Evolutionary conservation across 2,888 invertebrate genomes (phyloP), one percentile per base, ranked within the genome.

Genomic region (Periphyllus acericola): DNA sequence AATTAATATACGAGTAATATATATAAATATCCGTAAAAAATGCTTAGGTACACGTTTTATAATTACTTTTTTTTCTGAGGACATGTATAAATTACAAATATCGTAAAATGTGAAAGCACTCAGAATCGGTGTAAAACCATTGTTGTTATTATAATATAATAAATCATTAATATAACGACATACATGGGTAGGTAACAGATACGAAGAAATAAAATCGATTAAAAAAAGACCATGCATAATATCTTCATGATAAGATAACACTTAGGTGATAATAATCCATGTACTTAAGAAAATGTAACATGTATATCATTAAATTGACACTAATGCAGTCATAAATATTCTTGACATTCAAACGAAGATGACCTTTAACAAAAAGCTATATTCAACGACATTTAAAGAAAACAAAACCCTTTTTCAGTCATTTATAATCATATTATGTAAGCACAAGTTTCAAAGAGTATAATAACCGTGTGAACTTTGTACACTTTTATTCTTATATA

Each of bases 301-400:
- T n/a, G 32, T 72, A 17, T 72, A 72, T 19, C 34, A 72, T 14
- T 72, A 72, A 72, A 72, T 76, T 40, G 4, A 76, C 40, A 25
- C 25, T n/a, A 32, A 76, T n/a, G 5, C 25, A 32, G 17, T 32
- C 19, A 46, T 40, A 19, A 40, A 40, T 46, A 75, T 25, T 60
- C n/a, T 78, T 85, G 85, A 78, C 85, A 85, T 85, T 85, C 52
- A n/a, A 46, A 68, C 46, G 19, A 75, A 40, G 21, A 84, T 34
- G 55, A 85, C 85, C 85, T 85, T 85, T 85, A 8, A 68, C 34
- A 8, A 78, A 85, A 79, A 79, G 3, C n/a, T 52, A n/a, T 83
- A 40, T 60, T 66, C 14, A 40, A 14, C 75, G 84, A 76, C 84
- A 76, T 84, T 84, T 76, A 68, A 84, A 84, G 46, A 46, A 76